Evolutionary conservation across 2,113 vertebrate genomes (phyloP).

Genomic region (Tapirus terrestris): DNA sequence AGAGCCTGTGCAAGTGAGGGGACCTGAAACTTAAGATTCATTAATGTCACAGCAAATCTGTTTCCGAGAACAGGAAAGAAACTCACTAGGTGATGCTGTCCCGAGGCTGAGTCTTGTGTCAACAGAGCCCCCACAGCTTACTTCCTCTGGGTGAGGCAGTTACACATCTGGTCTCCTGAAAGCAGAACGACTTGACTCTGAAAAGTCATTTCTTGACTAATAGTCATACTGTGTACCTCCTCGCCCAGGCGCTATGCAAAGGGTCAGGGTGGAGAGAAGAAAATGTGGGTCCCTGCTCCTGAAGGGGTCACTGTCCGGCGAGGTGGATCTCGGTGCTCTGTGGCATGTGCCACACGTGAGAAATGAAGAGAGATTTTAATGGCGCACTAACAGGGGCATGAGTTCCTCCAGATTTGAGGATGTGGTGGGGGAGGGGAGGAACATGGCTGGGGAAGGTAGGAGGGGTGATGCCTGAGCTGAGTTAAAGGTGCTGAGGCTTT

Average conservation of each 20-base stretch:
- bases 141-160: not conserved
- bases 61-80: not conserved
- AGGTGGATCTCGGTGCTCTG: not conserved
- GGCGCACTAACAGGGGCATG: not conserved
- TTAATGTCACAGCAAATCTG: not conserved
- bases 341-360: not conserved
- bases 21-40: not conserved
- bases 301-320: not conserved
- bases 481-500: not conserved
- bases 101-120: not conserved
- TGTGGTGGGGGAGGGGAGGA: too few species aligned
- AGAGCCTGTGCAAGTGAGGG: too few species aligned
- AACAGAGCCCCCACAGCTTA: not conserved
- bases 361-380: not conserved
- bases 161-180: not conserved
- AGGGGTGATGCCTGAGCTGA: not conserved
- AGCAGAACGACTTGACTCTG: not conserved
- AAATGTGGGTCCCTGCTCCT: not conserved
- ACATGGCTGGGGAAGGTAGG: not conserved
- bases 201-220: not conserved
- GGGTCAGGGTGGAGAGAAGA: not conserved
- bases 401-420: not conserved
- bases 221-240: not conserved
- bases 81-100: not conserved
- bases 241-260: not conserved